Evolutionary conservation across 2,888 invertebrate species (phyloP), one percentile per base, ranked within the genome.

Genomic region (Hololepta plana): DNA sequence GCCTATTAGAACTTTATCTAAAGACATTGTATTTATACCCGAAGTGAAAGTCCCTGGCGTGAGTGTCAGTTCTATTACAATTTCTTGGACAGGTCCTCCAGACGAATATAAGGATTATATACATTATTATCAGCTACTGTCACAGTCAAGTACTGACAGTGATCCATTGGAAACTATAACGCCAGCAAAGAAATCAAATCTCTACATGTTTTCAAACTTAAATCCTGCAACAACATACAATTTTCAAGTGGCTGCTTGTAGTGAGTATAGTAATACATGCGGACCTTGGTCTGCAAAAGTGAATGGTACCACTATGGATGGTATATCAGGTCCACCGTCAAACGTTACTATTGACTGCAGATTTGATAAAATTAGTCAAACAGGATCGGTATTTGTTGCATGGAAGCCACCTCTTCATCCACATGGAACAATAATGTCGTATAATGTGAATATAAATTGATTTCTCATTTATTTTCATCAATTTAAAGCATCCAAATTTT

Each of bases 231-330:
- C 79, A 15, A 74, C 70, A 14, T 87, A 87, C 42, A 63, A 68
- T 34, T 84, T 87, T 47, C 70, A 72, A 62, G 77, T 77, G 1
- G 62, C 73, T 15, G 81, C 87, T 1, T 85, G 88, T 44, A 82
- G 76, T 30, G 74, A 81, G 38, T 74, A 71, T 41, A 76, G 75
- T 1, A 62, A 64, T 37, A 55, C 62, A 20, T 88, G 87, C 46
- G 81, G 84, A 1, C 62, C 70, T 7, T 79, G 76, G 73, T 85
- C 85, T 0, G 60, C 65, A 15, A 60, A 67, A 38, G 75, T 80
- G 35, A 73, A 75, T 44, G 85, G 80, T 1, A 76, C 76, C 1
- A 87, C 87, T 1, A 62, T 81, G 56, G 85, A 85, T 48, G 87
- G 85, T 3, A 69, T 67, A 8, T 71, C 84, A 1, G 72, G 75